A percentile compares a stretch with the other conserved stretches of the same genome.
Conservation (phyloP, 2,113 vertebrate genomes). For the Prinia subflava region DNA sequence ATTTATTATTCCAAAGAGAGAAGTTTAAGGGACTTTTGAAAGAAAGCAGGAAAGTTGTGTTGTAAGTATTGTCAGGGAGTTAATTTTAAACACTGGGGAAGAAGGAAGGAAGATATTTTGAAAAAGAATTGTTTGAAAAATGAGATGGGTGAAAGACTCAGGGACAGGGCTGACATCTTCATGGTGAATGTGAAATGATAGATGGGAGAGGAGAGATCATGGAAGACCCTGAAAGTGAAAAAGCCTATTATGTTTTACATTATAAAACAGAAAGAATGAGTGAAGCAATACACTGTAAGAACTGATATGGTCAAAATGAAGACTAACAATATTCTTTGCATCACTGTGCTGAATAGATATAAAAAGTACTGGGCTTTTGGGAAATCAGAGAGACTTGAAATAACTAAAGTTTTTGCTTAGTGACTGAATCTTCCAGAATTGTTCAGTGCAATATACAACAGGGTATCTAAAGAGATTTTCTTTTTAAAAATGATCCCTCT, state of each 20-base stretch:
- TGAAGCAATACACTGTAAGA: background rate
- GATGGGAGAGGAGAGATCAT: background rate
- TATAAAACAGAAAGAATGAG: background rate
- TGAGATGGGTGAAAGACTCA: background rate
- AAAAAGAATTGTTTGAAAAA: constrained; percentile 24
- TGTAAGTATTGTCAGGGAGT: background rate
- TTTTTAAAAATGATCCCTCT: background rate
- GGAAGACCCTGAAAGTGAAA: constrained; percentile 21
- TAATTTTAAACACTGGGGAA: background rate
- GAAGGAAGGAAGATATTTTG: background rate
- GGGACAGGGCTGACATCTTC: constrained; percentile 17
- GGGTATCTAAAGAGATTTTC: background rate
- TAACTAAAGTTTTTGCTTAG: background rate
- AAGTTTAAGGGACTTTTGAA: background rate
- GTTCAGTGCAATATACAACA: background rate
- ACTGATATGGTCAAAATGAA: background rate
- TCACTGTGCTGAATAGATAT: background rate
- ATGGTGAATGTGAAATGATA: background rate
- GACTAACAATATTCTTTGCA: background rate
- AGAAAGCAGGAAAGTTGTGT: background rate
- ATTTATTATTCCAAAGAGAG: background rate
- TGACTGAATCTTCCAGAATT: background rate
- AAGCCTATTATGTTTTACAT: background rate
- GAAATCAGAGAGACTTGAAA: background rate
- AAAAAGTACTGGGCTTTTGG: background rate